A percentile compares a stretch with the other conserved stretches of the same genome.
These are phyloP conservation scores for Drosophila jambulina DNA, from an alignment of 1,140 invertebrate genomes.

Conservation along the genomic window DNA sequence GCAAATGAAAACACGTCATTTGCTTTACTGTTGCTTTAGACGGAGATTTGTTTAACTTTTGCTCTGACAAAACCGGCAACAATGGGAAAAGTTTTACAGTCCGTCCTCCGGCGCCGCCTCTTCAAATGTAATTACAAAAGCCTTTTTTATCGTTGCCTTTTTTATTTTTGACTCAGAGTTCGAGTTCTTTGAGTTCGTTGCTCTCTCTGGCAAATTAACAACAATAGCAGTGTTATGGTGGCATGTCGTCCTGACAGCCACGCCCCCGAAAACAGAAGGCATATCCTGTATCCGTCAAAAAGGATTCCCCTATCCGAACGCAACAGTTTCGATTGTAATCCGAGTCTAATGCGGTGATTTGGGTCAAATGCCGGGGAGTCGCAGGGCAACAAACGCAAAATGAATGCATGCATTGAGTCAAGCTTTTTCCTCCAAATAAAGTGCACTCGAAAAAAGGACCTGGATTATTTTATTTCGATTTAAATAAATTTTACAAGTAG, in stretches of 20 bases:
- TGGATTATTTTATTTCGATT: neutral
- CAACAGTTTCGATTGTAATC: conserved; percentile 54
- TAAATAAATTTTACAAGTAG: neutral
- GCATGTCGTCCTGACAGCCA: conserved; percentile 51
- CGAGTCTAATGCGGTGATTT: conserved; percentile 45
- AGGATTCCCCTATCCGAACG: conserved; percentile 23
- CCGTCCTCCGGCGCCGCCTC: conserved; percentile 10
- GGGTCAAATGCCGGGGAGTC: conserved; percentile 21
- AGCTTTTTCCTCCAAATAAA: conserved; percentile 17
- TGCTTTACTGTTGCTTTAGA: conserved; percentile 64
- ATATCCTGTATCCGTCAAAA: conserved; percentile 8
- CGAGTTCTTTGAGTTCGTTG: conserved; percentile 58
- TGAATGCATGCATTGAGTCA: conserved; percentile 9
- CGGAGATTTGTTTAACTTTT: conserved; percentile 66
- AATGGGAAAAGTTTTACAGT: conserved; percentile 61
- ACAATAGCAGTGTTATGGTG: conserved; percentile 46
- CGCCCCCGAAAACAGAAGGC: conserved; percentile 19
- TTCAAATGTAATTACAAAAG: conserved; percentile 76
- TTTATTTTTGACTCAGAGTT: conserved; percentile 4
- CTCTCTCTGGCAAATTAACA: conserved; percentile 70
- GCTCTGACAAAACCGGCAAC: conserved; percentile 55
- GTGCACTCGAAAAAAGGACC: neutral
- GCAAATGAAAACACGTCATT: conserved; percentile 71
- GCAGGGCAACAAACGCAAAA: conserved; percentile 17
- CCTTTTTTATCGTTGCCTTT: conserved; percentile 59